A percentile compares a stretch with the other conserved stretches of the same genome.
Evolutionary conservation across 2,888 invertebrate species (phyloP).

Genomic region (Crioceris asparagi): DNA sequence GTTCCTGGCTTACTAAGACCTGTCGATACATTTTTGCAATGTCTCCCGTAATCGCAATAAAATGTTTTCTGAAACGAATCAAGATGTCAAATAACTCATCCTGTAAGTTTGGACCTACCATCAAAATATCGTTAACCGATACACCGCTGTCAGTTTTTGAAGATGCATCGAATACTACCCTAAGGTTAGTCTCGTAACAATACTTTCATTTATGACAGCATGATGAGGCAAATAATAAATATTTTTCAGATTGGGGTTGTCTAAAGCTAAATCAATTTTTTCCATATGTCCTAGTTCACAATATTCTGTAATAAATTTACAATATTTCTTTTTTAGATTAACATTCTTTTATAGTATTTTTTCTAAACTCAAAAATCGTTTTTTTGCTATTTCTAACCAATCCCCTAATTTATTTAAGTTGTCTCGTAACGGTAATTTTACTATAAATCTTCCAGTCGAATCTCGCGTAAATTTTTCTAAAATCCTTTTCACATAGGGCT

Average conservation of each 20-base stretch:
- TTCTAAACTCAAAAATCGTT: constrained; percentile 8
- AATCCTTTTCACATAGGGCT: constrained; percentile 3
- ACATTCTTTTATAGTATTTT: constrained; percentile 4
- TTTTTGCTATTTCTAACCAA: constrained; percentile 6
- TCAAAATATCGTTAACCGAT: constrained; percentile 18
- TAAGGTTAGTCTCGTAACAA: constrained; percentile 1
- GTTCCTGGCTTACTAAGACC: not conserved
- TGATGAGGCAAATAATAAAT: not conserved
- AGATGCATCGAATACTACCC: constrained; percentile 12
- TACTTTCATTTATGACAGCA: not conserved
- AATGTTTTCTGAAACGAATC: constrained; percentile 4
- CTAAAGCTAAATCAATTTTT: not conserved
- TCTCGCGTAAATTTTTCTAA: constrained; percentile 3
- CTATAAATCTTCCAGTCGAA: constrained; percentile 5
- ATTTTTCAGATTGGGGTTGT: constrained; percentile 1
- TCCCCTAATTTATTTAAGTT: constrained; percentile 1
- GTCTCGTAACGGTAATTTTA: constrained; percentile 6
- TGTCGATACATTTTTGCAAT: constrained; percentile 1
- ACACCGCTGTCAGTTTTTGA: constrained; percentile 6
- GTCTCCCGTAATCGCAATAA: constrained; percentile 6
- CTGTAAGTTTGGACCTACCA: constrained; percentile 14
- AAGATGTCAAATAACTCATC: constrained; percentile 8
- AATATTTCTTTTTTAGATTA: constrained; percentile 9
- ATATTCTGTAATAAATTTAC: constrained; percentile 12
- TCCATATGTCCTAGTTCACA: constrained; percentile 10